Evolutionary conservation across 2,888 invertebrate species (phyloP).

Genomic region (Brachyopa scutellaris): DNA sequence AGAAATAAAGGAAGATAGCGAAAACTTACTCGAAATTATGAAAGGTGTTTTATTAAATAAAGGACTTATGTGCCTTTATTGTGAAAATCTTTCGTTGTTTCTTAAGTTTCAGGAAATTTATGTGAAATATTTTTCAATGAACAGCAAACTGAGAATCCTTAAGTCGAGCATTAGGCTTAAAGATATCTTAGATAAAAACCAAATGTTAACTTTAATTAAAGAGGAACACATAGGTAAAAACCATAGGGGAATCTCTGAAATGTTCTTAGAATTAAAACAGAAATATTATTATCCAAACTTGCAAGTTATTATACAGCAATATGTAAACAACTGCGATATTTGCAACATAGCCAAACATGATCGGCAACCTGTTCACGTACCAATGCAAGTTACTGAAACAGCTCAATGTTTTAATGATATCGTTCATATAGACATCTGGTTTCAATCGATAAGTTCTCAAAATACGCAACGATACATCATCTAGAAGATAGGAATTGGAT

Average conservation of each 20-base stretch:
- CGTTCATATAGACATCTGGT: slow-evolving; percentile 31
- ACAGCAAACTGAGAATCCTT: background rate
- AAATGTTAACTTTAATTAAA: no score
- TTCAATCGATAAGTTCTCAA: slow-evolving; percentile 31
- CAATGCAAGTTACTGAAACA: slow-evolving; percentile 24
- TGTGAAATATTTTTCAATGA: no score
- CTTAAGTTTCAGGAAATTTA: no score
- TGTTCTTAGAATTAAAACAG: background rate
- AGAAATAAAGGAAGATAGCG: background rate
- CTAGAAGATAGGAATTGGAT: background rate
- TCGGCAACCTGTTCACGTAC: slow-evolving; percentile 1
- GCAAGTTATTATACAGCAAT: slow-evolving; percentile 1
- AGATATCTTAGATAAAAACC: background rate
- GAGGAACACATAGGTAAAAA: background rate
- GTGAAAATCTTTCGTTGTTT: no score
- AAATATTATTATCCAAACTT: no score
- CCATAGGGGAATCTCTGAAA: background rate
- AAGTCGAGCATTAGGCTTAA: background rate
- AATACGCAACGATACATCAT: background rate
- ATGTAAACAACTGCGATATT: slow-evolving; percentile 6
- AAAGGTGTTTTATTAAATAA: no score
- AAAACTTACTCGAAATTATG: no score
- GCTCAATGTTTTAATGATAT: no score
- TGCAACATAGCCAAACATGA: slow-evolving; percentile 24
- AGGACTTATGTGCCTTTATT: no score